These are phyloP conservation scores for Rhyacophila evoluta DNA, from an alignment of 2,888 invertebrate genomes.

Conservation along the genomic window DNA sequence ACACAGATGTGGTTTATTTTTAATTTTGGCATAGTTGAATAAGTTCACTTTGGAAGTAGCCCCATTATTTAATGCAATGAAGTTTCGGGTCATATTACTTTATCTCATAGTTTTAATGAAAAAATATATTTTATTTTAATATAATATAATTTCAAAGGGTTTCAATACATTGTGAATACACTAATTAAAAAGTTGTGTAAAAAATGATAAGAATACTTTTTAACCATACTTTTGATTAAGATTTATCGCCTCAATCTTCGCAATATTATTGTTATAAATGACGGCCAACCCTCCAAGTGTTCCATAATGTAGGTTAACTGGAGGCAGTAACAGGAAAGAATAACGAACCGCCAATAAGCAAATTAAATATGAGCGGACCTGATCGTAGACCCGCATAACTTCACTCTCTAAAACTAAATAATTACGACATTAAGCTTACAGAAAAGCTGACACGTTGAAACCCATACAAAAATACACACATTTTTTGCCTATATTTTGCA, in stretches of 20 bases:
- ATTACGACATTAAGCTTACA: background rate
- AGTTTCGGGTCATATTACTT: too few relatives aligned
- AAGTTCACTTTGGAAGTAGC: too few relatives aligned
- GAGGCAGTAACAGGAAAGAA: background rate
- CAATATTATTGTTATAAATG: slow-evolving; percentile 26
- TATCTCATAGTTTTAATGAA: too few relatives aligned
- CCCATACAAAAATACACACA: background rate
- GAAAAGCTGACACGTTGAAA: background rate
- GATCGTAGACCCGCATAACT: slow-evolving; percentile 29
- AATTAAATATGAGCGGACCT: background rate
- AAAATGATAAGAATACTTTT: too few relatives aligned
- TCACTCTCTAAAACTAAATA: background rate
- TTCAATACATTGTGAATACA: too few relatives aligned
- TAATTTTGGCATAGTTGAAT: too few relatives aligned
- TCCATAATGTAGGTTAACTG: slow-evolving; percentile 45
- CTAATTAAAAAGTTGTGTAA: too few relatives aligned
- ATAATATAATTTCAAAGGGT: too few relatives aligned
- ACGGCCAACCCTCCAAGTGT: slow-evolving; percentile 20
- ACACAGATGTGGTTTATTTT: too few relatives aligned
- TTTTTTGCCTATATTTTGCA: too few relatives aligned
- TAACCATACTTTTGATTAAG: background rate
- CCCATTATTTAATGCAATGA: too few relatives aligned
- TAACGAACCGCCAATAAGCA: background rate
- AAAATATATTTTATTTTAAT: too few relatives aligned
- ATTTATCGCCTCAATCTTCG: background rate